These are phyloP conservation scores for Speoplatyrhinus poulsoni DNA, from an alignment of 2,113 vertebrate genomes.

Conservation along the genomic window DNA sequence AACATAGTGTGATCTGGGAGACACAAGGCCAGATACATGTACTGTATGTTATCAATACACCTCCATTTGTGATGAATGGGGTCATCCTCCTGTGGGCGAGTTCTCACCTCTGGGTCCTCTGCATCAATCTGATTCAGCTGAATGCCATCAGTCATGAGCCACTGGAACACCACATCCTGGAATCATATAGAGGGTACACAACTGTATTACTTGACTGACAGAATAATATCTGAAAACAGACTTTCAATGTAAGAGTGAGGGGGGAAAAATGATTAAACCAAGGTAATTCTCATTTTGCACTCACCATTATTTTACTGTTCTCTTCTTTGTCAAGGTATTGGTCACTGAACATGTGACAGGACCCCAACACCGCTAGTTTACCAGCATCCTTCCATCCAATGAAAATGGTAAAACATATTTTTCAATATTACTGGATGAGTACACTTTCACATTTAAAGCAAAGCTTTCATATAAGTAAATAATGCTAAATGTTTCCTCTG, in stretches of 20 bases:
- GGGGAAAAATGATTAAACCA: background rate
- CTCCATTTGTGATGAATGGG: background rate
- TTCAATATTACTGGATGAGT: background rate
- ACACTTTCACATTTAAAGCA: background rate
- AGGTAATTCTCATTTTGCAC: constrained; percentile 2
- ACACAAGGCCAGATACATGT: background rate
- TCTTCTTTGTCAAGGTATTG: constrained; percentile 98
- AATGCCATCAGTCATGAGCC: constrained; percentile 90
- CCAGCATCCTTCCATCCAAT: constrained; percentile 75
- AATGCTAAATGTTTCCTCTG: constrained; percentile 9
- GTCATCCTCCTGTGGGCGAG: background rate
- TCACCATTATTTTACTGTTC: constrained; percentile 94
- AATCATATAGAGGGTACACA: constrained; percentile 21
- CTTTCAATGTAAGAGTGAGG: background rate
- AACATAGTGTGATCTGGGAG: constrained; percentile 91
- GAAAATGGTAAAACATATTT: constrained; percentile 1
- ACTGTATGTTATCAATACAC: background rate
- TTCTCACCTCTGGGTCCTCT: constrained; percentile 90
- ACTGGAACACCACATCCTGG: constrained; percentile 95
- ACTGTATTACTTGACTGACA: background rate
- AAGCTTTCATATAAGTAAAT: background rate
- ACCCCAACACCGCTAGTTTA: constrained; percentile 90
- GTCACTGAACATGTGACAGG: constrained; percentile 96
- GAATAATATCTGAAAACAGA: background rate
- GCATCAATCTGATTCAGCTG: constrained; percentile 93